phyloP scores from a whole-genome alignment of 2,888 invertebrate genomes.

The Plagiodera versicolora region DNA sequence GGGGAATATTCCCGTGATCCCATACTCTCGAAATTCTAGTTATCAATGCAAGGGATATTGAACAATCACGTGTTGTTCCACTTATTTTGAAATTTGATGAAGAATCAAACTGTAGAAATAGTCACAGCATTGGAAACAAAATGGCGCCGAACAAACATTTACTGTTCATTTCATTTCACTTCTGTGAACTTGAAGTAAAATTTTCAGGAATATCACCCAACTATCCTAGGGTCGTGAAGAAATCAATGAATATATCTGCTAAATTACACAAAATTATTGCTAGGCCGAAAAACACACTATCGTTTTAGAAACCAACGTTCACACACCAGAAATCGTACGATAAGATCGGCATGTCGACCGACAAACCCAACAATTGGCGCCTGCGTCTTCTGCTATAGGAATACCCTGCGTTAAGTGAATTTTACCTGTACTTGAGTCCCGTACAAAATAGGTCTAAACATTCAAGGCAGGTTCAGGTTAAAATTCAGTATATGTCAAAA shows the following conservation, averaged over 20 bases:
- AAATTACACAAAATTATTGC: not conserved
- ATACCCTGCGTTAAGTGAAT: too few species aligned
- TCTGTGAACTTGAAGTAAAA: not conserved
- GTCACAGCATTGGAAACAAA: not conserved
- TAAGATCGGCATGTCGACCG: too few species aligned
- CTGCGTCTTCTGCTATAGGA: too few species aligned
- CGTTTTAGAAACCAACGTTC: too few species aligned
- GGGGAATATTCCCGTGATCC: constrained; percentile 41
- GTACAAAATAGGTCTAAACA: too few species aligned
- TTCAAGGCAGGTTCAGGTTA: too few species aligned
- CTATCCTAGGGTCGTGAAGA: not conserved
- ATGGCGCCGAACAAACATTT: not conserved
- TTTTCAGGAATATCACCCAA: not conserved
- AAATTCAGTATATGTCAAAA: too few species aligned
- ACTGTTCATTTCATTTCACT: not conserved
- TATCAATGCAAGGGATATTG: not conserved
- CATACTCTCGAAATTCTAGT: constrained; percentile 6
- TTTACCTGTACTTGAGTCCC: too few species aligned
- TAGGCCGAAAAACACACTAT: not conserved
- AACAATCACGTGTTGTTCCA: not conserved
- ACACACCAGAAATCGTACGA: too few species aligned
- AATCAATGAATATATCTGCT: not conserved
- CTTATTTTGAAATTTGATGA: not conserved
- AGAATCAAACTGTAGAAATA: not conserved
- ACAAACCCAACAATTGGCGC: too few species aligned